Percentiles rank a stretch among this genome's conserved stretches.
Conservation (phyloP, 1,140 invertebrate genomes). For the Camponotus floridanus region DNA sequence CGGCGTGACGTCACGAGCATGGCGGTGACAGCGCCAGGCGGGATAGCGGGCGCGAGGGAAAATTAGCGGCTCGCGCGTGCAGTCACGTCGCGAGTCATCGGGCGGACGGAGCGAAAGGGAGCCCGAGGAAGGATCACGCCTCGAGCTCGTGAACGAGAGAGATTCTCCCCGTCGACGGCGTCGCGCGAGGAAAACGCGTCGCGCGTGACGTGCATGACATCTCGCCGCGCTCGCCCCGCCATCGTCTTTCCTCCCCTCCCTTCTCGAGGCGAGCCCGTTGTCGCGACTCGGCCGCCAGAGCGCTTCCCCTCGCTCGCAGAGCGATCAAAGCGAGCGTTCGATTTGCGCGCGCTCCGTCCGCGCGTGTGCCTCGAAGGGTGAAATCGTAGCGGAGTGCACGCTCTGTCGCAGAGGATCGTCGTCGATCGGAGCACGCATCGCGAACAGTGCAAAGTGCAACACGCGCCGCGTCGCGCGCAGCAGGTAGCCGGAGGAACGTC, state of each 20-base stretch:
- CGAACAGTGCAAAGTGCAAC: slow-evolving; percentile 22
- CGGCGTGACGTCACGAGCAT: not conserved
- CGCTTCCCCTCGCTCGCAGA: not conserved
- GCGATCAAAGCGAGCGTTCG: not conserved
- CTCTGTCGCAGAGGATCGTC: not conserved
- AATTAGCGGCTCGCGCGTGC: not conserved
- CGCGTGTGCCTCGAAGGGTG: slow-evolving; percentile 45
- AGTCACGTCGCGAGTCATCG: slow-evolving; percentile 44
- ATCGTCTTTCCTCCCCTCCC: not conserved
- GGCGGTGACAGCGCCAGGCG: not conserved
- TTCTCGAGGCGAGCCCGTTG: too few relatives aligned
- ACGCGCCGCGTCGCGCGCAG: slow-evolving; percentile 48
- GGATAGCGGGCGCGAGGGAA: not conserved
- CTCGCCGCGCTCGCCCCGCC: slow-evolving; percentile 30
- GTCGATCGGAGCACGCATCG: not conserved
- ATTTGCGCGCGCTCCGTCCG: slow-evolving; percentile 42
- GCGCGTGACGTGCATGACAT: slow-evolving; percentile 57
- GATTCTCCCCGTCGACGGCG: slow-evolving; percentile 10
- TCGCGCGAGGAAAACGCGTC: slow-evolving; percentile 50
- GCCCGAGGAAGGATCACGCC: not conserved
- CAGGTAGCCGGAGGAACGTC: slow-evolving; percentile 71
- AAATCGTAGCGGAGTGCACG: slow-evolving; percentile 14
- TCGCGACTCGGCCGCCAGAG: too few relatives aligned
- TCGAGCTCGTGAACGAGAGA: slow-evolving; percentile 40
- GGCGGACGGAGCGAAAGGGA: slow-evolving; percentile 64